phyloP scores from a whole-genome alignment of 2,888 invertebrate species.

The Acanthosepion pharaonis region DNA sequence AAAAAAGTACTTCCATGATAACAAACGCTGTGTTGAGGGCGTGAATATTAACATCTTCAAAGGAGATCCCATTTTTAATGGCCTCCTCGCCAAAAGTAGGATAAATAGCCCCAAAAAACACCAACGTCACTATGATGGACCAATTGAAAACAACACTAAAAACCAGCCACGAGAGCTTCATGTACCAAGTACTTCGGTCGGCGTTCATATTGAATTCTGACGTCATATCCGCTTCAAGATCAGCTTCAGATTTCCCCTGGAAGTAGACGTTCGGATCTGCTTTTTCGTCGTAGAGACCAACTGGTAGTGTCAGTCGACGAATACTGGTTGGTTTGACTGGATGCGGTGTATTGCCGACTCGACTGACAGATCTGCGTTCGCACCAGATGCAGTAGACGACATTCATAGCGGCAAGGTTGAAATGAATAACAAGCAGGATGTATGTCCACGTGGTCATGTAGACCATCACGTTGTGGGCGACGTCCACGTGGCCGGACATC shows the following conservation, averaged over 20 bases:
- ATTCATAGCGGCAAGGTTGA: conserved; percentile 55
- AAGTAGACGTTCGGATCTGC: not conserved
- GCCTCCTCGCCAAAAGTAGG: conserved; percentile 52
- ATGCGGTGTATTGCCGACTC: not conserved
- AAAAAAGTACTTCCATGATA: conserved; percentile 58
- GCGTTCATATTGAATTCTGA: conserved; percentile 38
- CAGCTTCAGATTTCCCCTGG: not conserved
- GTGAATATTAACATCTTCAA: conserved; percentile 63
- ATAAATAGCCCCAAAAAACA: conserved; percentile 65
- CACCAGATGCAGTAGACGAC: conserved; percentile 48
- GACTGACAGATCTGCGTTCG: not conserved
- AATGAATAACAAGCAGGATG: conserved; percentile 63
- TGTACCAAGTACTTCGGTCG: conserved; percentile 55
- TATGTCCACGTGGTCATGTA: conserved; percentile 72
- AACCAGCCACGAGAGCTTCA: conserved; percentile 65
- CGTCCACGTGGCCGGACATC: conserved; percentile 41
- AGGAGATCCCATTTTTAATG: conserved; percentile 1
- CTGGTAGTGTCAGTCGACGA: not conserved
- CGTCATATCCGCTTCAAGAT: conserved; percentile 24
- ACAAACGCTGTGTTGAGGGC: conserved; percentile 62
- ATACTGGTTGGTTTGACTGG: not conserved
- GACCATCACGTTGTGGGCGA: conserved; percentile 55
- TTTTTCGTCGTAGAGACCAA: not conserved
- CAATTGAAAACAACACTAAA: conserved; percentile 58
- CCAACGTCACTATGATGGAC: conserved; percentile 63